Evolutionary conservation across 2,113 vertebrate genomes (phyloP).

Genomic region (Sprattus sprattus): DNA sequence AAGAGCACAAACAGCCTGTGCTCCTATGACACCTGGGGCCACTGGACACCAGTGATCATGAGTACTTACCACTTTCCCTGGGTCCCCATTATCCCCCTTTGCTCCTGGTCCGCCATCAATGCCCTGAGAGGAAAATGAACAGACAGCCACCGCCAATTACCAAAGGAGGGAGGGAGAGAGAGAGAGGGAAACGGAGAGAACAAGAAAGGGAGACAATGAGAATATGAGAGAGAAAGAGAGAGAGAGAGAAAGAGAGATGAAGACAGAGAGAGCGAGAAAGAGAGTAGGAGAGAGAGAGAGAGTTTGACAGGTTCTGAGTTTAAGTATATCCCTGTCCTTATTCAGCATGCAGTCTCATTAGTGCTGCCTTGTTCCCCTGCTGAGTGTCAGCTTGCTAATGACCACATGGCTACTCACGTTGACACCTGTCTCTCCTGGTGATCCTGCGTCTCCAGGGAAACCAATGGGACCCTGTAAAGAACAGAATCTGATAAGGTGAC

Average conservation of each 20-base stretch:
- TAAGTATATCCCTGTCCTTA: not conserved
- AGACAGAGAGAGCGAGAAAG: not conserved
- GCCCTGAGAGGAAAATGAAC: constrained; percentile 69
- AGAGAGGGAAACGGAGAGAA: not conserved
- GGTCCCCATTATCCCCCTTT: constrained; percentile 84
- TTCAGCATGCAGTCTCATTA: constrained; percentile 4
- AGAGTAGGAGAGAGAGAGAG: not conserved
- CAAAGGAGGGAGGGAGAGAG: not conserved
- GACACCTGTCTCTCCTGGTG: constrained; percentile 79
- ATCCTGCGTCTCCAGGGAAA: constrained; percentile 79
- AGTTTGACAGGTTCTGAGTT: not conserved
- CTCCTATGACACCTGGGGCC: not conserved
- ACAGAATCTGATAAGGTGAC: not conserved
- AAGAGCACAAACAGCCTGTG: not conserved
- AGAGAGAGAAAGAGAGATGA: not conserved
- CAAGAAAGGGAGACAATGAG: not conserved
- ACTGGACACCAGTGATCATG: not conserved
- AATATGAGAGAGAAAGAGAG: not conserved
- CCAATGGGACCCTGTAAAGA: constrained; percentile 77
- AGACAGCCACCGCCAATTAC: not conserved
- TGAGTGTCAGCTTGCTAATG: not conserved
- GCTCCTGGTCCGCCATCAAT: constrained; percentile 77
- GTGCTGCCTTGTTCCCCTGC: not conserved
- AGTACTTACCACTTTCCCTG: constrained; percentile 78
- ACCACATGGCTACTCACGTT: constrained; percentile 63